Base-by-base conservation (phyloP, 2,113 vertebrate genomes). In the Mastomys natalensis region DNA sequence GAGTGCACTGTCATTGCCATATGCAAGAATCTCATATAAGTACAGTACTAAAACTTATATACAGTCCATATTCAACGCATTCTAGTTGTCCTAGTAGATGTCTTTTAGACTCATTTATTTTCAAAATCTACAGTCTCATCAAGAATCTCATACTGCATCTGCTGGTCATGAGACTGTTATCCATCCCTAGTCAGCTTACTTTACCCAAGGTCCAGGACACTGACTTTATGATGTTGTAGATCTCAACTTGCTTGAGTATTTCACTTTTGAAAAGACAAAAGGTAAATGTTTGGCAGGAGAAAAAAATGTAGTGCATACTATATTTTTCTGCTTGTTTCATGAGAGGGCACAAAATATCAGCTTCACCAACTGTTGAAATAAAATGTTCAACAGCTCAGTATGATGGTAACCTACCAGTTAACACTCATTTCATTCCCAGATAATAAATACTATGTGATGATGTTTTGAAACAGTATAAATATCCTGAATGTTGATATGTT, bases 381-480 rank as follows among this genome's bases (percentile, higher is more conserved):
- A 13, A 21, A 37, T 11, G 9, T 37, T 80, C 31, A 37, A 80
- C 53, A 55, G 48, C 34, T 22, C 34, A 80, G 37, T 21, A 34
- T 37, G 77, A 55, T 5, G 17, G 34, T 37, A 10, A 55, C 77
- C 34, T 22, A 37, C 29, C 51, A 58, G 37, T 58, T 58, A 26
- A 82, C 53, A 82, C 53, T 58, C 53, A 13, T 62, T 48, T 6
- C n/a, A 92, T 74, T 70, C 55, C 10, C 51, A 85, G 60, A 76
- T 90, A 85, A 51, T 58, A 77, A 77, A 80, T 34, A 68, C 81
- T 85, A 66, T 80, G 22, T 43, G 22, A 34, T n/a, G 26, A 51
- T 89, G 81, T 70, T 87, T 62, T 80, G 19, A 93, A 94, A 86
- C 43, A 72, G 62, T 55, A 26, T n/a, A 86, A 89, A 48, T 60